Evolutionary conservation across 2,888 invertebrate species (phyloP).

Genomic region (Stenurella melanura): DNA sequence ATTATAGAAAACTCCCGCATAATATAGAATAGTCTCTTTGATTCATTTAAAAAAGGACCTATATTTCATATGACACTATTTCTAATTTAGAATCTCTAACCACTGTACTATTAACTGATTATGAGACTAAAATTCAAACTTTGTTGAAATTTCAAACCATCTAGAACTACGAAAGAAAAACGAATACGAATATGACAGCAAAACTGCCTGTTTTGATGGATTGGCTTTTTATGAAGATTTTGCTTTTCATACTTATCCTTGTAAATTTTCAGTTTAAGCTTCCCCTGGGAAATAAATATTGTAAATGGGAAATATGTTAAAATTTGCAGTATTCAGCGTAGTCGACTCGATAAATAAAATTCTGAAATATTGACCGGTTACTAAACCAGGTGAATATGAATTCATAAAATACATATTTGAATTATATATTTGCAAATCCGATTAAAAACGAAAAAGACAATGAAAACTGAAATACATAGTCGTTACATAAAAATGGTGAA

Average conservation of each 20-base stretch:
- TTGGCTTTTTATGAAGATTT: neutral
- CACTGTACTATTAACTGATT: too few relatives aligned
- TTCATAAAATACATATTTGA: neutral
- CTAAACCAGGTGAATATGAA: neutral
- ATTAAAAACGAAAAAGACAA: too few relatives aligned
- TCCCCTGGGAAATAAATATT: slow-evolving; percentile 14
- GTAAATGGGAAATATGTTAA: slow-evolving; percentile 21
- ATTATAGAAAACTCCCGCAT: too few relatives aligned
- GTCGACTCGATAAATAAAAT: neutral
- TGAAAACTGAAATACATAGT: too few relatives aligned
- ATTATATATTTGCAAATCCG: neutral
- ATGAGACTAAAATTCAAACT: too few relatives aligned
- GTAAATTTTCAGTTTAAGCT: slow-evolving; percentile 9
- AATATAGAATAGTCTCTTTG: too few relatives aligned
- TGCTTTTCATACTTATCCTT: neutral
- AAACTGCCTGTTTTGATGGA: neutral
- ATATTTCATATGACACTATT: too few relatives aligned
- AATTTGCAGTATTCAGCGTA: neutral
- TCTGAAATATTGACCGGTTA: neutral
- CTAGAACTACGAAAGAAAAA: neutral
- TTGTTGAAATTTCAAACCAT: too few relatives aligned
- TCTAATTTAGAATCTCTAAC: too few relatives aligned
- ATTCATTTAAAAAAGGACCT: too few relatives aligned
- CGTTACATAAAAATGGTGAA: too few relatives aligned
- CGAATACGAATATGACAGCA: neutral